phyloP scores from a whole-genome alignment of 2,113 vertebrate species.

The Dicrurus megarhynchus region DNA sequence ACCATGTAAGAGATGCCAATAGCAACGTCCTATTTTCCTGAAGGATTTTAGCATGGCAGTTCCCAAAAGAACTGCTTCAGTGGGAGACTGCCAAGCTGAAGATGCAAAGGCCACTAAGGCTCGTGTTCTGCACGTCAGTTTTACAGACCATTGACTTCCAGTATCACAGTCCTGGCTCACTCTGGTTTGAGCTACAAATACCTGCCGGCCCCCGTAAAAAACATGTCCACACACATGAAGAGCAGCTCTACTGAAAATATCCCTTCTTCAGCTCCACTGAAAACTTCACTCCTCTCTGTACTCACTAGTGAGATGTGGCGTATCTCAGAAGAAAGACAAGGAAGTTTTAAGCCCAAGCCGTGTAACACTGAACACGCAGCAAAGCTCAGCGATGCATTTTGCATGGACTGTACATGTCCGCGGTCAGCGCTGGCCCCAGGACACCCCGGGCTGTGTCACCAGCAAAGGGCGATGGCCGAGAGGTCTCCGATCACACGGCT shows the following conservation, averaged over 20 bases:
- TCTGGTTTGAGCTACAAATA: background rate
- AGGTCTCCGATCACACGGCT: accelerated
- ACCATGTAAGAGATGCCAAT: background rate
- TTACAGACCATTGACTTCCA: background rate
- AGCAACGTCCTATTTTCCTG: background rate
- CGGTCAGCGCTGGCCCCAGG: background rate
- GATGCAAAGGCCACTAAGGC: background rate
- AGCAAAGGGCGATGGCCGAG: background rate
- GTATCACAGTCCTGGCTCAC: background rate
- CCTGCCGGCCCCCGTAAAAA: background rate
- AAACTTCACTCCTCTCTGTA: background rate
- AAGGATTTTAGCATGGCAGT: background rate
- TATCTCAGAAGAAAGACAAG: background rate
- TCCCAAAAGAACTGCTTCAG: background rate
- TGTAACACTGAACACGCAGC: accelerated
- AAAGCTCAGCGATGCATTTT: accelerated
- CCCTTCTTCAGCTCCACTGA: background rate
- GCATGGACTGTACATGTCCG: accelerated
- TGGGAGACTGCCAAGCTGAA: background rate
- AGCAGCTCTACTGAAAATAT: background rate
- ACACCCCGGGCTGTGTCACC: background rate
- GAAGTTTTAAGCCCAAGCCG: background rate
- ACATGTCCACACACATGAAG: background rate
- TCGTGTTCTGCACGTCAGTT: background rate
- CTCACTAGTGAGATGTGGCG: accelerated